Evolutionary conservation across 92 coral and sea anemone species (phyloP), one percentile per base, ranked within the genome.

Genomic region (Zoanthus solanderi): DNA sequence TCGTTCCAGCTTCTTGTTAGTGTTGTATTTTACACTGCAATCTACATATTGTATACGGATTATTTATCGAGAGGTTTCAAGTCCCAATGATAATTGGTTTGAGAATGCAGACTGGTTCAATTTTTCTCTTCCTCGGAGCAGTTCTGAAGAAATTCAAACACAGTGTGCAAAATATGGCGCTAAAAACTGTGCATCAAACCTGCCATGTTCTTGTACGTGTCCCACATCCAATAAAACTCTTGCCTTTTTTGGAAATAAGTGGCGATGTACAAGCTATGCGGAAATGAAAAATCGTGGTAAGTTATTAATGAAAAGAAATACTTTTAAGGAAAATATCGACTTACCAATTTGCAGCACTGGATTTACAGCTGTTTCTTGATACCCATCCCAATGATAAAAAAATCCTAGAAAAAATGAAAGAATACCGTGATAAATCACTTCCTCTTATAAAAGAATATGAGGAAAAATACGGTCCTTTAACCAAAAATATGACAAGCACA

Each of bases 81-180:
- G 56, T 32, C 47, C 30, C 30, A 0, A 11, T 0, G 47, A 17
- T 15, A 3, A 0, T 54, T 78, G 83, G 83, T 54, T 29, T 42
- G 56, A 54, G 11, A 61, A 15, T 13, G 67, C 68, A 1, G 83
- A 78, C 50, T 53, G 83, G 68, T 78, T 78, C 14, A 78, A 78
- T 17, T 11, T 78, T 61, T 29, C 83, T 0, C 29, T 31, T 16
- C 68, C 83, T 14, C 11, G 5, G 29, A 52, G 83, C 83, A 78
- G 47, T 10, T 78, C 83, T 28, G 46, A 54, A 46, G 83, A 78
- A 52, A 10, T 54, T 17, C 46, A 78, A 30, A 30, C 69, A 15
- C 68, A 31, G 2, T 78, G 83, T 78, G 83, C 44, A 16, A 12
- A 12, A 54, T 78, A 56, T 78, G 83, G 83, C n/a, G 83, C 28